Percentiles rank a stretch among this genome's conserved stretches.
phyloP scores from a whole-genome alignment of 2,888 invertebrate species.

The Polymixis flavicincta region DNA sequence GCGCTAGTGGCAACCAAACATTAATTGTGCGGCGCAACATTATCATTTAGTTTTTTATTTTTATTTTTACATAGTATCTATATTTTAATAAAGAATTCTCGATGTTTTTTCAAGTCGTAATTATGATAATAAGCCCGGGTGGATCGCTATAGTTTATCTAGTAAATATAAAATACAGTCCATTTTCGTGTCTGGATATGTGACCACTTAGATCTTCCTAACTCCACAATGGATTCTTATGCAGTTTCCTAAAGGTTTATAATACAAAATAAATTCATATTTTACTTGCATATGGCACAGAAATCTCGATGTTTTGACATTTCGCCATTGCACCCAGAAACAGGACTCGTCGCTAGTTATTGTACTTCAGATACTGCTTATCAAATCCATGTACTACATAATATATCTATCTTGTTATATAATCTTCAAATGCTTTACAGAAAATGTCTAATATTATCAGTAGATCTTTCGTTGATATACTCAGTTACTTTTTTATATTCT shows the following conservation, averaged over 20 bases:
- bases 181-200: neutral
- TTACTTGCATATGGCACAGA: neutral
- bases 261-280: neutral
- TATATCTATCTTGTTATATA: neutral
- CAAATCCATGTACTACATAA: neutral
- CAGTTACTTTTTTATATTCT: neutral
- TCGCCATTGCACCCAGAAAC: neutral
- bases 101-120: neutral
- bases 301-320: neutral
- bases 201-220: neutral
- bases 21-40: too few relatives aligned
- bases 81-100: neutral
- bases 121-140: neutral
- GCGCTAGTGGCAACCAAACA: too few relatives aligned
- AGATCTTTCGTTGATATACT: constrained; percentile 12
- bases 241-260: neutral
- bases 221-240: neutral
- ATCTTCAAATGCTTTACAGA: constrained; percentile 13
- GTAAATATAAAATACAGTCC: neutral
- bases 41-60: too few relatives aligned
- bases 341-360: neutral
- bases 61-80: too few relatives aligned
- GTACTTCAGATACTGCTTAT: constrained; percentile 6
- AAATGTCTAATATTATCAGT: constrained; percentile 19
- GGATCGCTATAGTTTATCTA: neutral